phyloP scores from a whole-genome alignment of 2,797 vertebrate species.

The Balearica regulorum region DNA sequence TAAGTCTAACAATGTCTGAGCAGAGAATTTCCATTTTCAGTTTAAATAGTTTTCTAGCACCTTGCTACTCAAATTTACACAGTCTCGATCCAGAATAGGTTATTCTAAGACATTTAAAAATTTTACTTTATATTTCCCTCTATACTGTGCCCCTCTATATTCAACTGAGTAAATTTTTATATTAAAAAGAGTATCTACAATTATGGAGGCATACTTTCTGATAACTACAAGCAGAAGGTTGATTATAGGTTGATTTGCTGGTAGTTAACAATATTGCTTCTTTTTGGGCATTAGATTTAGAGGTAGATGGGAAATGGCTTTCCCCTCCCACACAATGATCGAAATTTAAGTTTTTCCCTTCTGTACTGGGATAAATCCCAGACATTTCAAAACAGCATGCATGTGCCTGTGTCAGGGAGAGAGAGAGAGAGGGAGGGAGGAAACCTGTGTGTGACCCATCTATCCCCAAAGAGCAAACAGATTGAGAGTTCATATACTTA shows the following conservation, averaged over 20 bases:
- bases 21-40: not conserved
- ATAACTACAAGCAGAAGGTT: not conserved
- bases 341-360: not conserved
- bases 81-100: not conserved
- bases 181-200: not conserved
- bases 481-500: not conserved
- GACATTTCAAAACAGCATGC: not conserved
- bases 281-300: not conserved
- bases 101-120: not conserved
- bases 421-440: not conserved
- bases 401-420: not conserved
- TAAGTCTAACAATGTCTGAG: not conserved
- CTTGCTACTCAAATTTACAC: not conserved
- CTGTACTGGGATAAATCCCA: not conserved
- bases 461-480: not conserved
- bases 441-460: not conserved
- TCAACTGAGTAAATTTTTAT: not conserved
- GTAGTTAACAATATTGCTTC: not conserved
- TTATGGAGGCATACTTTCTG: not conserved
- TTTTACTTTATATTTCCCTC: not conserved
- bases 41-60: not conserved
- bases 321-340: not conserved
- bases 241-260: not conserved
- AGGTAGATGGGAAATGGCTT: not conserved
- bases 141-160: not conserved